These are phyloP conservation scores for Lasioglossum oenotherae DNA, from an alignment of 2,888 invertebrate species.

Conservation along the genomic window DNA sequence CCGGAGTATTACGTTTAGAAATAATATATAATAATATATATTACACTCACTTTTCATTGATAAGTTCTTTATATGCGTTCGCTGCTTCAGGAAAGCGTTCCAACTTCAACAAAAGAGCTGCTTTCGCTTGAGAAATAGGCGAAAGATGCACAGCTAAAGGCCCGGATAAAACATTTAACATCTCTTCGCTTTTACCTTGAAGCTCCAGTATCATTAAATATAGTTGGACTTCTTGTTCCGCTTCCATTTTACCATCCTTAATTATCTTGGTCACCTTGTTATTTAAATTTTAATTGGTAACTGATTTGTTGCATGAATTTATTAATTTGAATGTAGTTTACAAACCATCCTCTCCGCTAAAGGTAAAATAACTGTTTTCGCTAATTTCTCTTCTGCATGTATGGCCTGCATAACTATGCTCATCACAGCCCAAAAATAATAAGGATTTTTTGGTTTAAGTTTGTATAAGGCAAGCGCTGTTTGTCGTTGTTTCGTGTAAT, in stretches of 20 bases:
- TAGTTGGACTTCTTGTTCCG: constrained; percentile 96
- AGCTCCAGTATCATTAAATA: constrained; percentile 95
- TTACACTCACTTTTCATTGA: constrained; percentile 89
- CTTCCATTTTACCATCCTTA: constrained; percentile 94
- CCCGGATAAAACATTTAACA: constrained; percentile 92
- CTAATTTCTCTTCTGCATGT: constrained; percentile 82
- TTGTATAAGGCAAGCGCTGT: constrained; percentile 96
- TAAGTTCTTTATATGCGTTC: constrained; percentile 89
- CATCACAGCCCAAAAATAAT: constrained; percentile 99
- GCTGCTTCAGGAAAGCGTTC: constrained; percentile 91
- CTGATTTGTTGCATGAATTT: background rate
- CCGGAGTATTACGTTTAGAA: constrained; percentile 1
- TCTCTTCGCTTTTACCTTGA: constrained; percentile 92
- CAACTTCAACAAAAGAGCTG: constrained; percentile 90
- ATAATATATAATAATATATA: constrained; percentile 77
- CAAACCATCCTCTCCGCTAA: constrained; percentile 97
- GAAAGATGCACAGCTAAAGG: constrained; percentile 85
- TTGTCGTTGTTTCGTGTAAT: constrained; percentile 95
- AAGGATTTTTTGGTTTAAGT: constrained; percentile 96
- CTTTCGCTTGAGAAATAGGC: constrained; percentile 87
- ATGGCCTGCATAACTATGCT: constrained; percentile 96
- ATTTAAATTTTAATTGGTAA: constrained; percentile 9
- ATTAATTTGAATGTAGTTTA: constrained; percentile 16
- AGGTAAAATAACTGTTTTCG: constrained; percentile 90
- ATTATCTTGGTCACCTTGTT: constrained; percentile 89